Conservation (phyloP, 2,113 vertebrate genomes). For the Spea bombifrons region DNA sequence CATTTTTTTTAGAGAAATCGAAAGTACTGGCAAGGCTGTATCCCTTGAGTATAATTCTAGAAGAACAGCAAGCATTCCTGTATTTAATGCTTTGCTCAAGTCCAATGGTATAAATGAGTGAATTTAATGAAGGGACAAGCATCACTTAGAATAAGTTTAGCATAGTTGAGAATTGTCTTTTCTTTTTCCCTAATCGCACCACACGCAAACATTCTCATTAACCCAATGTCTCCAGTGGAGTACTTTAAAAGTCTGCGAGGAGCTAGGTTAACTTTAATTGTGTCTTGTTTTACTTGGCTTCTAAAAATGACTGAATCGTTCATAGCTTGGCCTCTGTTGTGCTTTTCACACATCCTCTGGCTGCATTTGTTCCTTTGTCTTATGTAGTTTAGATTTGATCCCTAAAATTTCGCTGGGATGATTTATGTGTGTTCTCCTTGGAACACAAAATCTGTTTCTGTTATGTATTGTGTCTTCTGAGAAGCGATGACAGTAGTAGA, state of each 20-base stretch:
- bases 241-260: conserved; percentile 21
- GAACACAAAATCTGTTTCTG: conserved; percentile 3
- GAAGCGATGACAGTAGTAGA: conserved; percentile 9
- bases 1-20: too few species aligned
- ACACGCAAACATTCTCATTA: conserved; percentile 32
- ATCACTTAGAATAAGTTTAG: too few species aligned
- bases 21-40: too few species aligned
- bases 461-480: conserved; percentile 7
- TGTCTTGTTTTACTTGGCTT: conserved; percentile 42
- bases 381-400: conserved; percentile 19
- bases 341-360: conserved; percentile 32
- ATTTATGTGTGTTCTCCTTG: conserved; percentile 28
- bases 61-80: too few species aligned
- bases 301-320: conserved; percentile 7
- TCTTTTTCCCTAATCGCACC: conserved; percentile 15
- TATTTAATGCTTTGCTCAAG: too few species aligned
- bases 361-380: conserved; percentile 19
- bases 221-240: conserved; percentile 13
- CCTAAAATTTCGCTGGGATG: conserved; percentile 4
- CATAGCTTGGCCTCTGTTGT: conserved; percentile 18
- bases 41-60: too few species aligned
- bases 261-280: conserved; percentile 36
- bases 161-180: too few species aligned
- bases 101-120: too few species aligned
- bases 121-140: too few species aligned